A percentile compares a stretch with the other conserved stretches of the same genome.
phyloP scores from a whole-genome alignment of 2,797 vertebrate genomes.

The Mus caroli region DNA sequence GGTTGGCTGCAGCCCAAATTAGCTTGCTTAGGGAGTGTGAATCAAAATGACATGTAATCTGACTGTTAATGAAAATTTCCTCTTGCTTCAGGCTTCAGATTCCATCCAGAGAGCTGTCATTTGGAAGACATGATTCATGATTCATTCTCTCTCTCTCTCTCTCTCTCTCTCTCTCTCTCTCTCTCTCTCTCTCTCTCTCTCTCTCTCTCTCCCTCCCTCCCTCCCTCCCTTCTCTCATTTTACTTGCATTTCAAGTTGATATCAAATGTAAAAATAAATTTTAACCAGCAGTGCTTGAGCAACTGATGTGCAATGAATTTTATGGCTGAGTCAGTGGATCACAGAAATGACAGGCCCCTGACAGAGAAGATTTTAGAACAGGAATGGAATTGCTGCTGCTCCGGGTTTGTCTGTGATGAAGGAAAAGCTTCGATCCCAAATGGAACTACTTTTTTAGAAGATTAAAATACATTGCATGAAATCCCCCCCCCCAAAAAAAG shows the following conservation, averaged over 20 bases:
- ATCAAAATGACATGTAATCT: conserved; percentile 91
- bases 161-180: not conserved
- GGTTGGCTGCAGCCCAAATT: conserved; percentile 90
- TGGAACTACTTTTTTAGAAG: not conserved
- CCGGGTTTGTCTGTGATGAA: not conserved
- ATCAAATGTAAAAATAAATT: conserved; percentile 61
- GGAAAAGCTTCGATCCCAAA: not conserved
- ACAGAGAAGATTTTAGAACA: not conserved
- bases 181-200: not conserved
- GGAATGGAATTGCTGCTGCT: fast-evolving
- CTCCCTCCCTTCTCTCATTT: not conserved
- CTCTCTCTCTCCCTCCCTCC: not conserved
- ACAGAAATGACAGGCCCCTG: not conserved
- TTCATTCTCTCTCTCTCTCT: not conserved
- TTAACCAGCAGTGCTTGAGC: not conserved
- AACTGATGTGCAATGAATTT: not conserved
- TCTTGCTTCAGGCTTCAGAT: conserved; percentile 83
- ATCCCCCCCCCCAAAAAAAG: not conserved
- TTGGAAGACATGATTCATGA: conserved; percentile 85
- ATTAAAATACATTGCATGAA: not conserved
- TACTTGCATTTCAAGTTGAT: conserved; percentile 73
- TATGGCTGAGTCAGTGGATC: conserved; percentile 18
- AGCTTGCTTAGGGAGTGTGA: conserved; percentile 91
- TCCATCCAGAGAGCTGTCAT: conserved; percentile 87
- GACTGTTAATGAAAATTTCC: conserved; percentile 90